Conservation (phyloP, 1,140 invertebrate genomes). For the Heliothis subflexa region DNA sequence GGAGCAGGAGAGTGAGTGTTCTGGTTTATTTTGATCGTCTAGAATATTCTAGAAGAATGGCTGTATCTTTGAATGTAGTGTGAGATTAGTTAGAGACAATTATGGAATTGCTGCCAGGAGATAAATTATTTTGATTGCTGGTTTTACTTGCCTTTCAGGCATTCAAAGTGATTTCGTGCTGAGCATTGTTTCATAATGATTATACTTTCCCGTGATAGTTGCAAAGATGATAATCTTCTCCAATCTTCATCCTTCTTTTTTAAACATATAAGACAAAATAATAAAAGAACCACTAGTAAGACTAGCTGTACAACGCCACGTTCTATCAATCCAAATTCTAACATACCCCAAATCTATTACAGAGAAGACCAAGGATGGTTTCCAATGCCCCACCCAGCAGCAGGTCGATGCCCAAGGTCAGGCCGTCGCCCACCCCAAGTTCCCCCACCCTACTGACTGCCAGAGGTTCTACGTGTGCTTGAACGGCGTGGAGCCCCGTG, state of each 20-base stretch:
- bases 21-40: background rate
- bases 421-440: slow-evolving; percentile 94
- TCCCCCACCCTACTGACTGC: slow-evolving; percentile 94
- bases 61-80: no score
- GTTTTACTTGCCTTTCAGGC: no score
- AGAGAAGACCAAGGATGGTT: slow-evolving; percentile 93
- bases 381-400: slow-evolving; percentile 92
- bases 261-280: background rate
- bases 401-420: slow-evolving; percentile 90
- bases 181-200: no score
- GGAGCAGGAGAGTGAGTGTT: slow-evolving; percentile 82
- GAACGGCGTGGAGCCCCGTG: slow-evolving; percentile 93
- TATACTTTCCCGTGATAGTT: no score
- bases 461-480: slow-evolving; percentile 96
- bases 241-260: no score
- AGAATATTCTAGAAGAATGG: background rate
- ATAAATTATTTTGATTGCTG: no score
- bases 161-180: no score
- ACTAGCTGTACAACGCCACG: background rate
- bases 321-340: background rate
- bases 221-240: no score
- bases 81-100: no score
- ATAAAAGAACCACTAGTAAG: no score
- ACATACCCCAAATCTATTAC: slow-evolving; percentile 11
- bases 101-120: no score